phyloP scores from a whole-genome alignment of 2,113 vertebrate genomes.

The Cephalopholis sonnerati region DNA sequence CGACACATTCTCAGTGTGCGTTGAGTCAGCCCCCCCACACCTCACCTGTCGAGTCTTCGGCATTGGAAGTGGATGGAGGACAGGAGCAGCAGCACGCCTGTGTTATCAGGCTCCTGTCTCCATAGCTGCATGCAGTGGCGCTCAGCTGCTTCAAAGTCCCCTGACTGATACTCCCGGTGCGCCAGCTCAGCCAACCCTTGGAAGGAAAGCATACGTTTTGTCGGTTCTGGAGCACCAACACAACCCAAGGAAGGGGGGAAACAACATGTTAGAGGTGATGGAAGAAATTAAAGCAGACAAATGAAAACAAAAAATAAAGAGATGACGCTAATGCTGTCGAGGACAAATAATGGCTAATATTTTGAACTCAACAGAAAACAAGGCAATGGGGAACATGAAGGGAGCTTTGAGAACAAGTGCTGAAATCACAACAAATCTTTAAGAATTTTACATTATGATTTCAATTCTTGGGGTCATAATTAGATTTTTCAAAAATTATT shows the following conservation, averaged over 20 bases:
- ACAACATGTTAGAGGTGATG: slow-evolving; percentile 96
- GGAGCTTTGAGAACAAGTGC: neutral
- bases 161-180: slow-evolving; percentile 99
- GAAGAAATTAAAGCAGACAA: slow-evolving; percentile 86
- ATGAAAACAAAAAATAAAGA: slow-evolving; percentile 68
- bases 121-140: slow-evolving; percentile 99
- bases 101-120: slow-evolving; percentile 99
- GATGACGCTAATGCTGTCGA: slow-evolving; percentile 40
- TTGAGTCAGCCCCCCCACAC: slow-evolving; percentile 26
- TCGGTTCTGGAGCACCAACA: slow-evolving; percentile 99
- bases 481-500: neutral
- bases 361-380: slow-evolving; percentile 21
- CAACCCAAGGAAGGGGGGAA: slow-evolving; percentile 88
- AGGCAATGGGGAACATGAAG: neutral
- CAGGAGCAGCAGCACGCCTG: slow-evolving; percentile 95
- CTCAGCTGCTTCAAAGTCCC: slow-evolving; percentile 99
- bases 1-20: slow-evolving; percentile 28
- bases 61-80: slow-evolving; percentile 99
- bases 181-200: slow-evolving; percentile 99
- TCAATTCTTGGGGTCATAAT: neutral
- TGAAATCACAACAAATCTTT: neutral
- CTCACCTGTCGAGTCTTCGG: slow-evolving; percentile 98
- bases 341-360: slow-evolving; percentile 15
- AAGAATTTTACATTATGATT: neutral
- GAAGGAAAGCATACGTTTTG: slow-evolving; percentile 99